Base-by-base conservation (phyloP, 2,113 vertebrate species). In the Trichechus manatus region DNA sequence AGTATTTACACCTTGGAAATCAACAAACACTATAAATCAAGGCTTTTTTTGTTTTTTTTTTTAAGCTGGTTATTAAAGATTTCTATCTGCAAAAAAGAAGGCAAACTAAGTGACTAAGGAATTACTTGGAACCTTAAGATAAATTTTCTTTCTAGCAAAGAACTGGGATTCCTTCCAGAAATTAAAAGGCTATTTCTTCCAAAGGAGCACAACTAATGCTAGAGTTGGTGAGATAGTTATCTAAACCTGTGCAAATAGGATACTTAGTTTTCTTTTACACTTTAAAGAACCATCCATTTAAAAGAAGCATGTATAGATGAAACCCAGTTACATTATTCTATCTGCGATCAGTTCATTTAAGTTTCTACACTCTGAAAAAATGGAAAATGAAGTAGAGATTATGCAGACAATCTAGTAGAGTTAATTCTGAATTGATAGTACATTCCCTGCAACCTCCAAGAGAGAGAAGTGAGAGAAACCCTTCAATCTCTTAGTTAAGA, bases 1-100 rank as follows among this genome's bases (percentile, higher is more conserved):
- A 96, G n/a, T 87, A 63, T 59, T 79, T 93, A 66, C 11, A 91
- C 84, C 82, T 89, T 63, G 8, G 15, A 93, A 91, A 90, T 94
- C n/a, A 66, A 31, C 19, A 68, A 92, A 66, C 4, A 78, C 1
- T 70, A 33, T 70, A 79, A n/a, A 27, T 10, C 4, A 79, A 39
- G 9, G 6, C 2, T 53, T 64, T 2, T 22, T 64, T 68, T 63
- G 13, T 25, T 33, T 22, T 64, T 2, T 22, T 64, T 68, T 64
- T 78, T 61, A 93, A 90, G 9, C 22, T 75, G 3, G 1, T 53
- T 91, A 6, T 36, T 94, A 92, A 94, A 42, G 5, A 66, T 90
- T 92, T 87, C 47, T 70, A 50, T 19, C n/a, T 56, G 39, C 96
- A 92, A 82, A 72, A 17, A 91, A 42, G 31, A 61, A 8, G 5